Percentiles rank a stretch among this genome's conserved stretches.
Conservation (phyloP, 2,797 vertebrate genomes). For the Gila robusta region DNA sequence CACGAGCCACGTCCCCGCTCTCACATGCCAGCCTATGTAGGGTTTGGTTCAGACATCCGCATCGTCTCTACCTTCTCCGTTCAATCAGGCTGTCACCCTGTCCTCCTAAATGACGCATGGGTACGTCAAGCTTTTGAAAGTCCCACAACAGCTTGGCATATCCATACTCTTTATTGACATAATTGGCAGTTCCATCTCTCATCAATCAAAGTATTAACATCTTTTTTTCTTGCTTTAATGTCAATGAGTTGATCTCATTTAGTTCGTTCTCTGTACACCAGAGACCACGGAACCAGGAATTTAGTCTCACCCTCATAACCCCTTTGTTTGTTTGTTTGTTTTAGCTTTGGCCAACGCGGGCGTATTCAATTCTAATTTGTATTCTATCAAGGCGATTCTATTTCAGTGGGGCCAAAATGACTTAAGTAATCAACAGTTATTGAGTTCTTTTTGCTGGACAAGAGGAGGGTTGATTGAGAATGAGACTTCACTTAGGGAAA, state of each 20-base stretch:
- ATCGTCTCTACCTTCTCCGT: conserved; percentile 46
- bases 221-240: conserved; percentile 46
- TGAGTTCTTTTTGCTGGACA: conserved; percentile 62
- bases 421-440: conserved; percentile 65
- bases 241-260: conserved; percentile 53
- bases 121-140: conserved; percentile 47
- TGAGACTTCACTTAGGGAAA: conserved; percentile 60
- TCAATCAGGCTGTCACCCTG: conserved; percentile 51
- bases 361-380: conserved; percentile 43
- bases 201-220: conserved; percentile 62
- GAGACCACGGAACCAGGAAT: conserved; percentile 5
- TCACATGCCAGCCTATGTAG: conserved; percentile 14
- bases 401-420: conserved; percentile 55
- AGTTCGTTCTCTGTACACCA: background rate
- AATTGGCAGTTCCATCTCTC: conserved; percentile 56
- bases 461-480: conserved; percentile 65
- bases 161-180: conserved; percentile 58
- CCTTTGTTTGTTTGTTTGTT: conserved; percentile 27
- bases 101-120: conserved; percentile 60
- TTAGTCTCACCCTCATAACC: conserved; percentile 44
- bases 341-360: conserved; percentile 6
- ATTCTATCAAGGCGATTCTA: conserved; percentile 52
- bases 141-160: conserved; percentile 55
- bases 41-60: conserved; percentile 21
- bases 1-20: background rate